Evolutionary conservation across 2,888 invertebrate species (phyloP), one percentile per base, ranked within the genome.

Genomic region (Odontomyia ornata): DNA sequence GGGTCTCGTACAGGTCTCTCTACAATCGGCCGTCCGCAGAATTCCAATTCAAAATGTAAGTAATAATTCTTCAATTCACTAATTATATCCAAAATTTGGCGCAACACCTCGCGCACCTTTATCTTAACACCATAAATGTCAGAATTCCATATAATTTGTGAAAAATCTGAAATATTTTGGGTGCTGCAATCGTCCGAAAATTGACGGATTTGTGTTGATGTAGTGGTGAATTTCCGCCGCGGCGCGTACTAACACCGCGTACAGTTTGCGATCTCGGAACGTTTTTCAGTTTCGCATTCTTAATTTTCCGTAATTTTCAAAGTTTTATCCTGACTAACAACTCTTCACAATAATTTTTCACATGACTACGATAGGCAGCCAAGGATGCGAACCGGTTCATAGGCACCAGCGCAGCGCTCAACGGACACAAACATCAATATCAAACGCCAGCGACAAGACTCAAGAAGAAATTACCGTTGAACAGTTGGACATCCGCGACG

Each of bases 1-100:
- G 88, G 89, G 89, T 86, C 87, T 90, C 86, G 88, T 88, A 84
- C 89, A 88, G 88, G 88, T 89, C 88, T 88, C 86, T 84, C 85
- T 87, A 82, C 84, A 84, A 82, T 85, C 85, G 86, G 85, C 85
- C 82, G 83, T 81, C 81, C 84, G 81, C 83, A 81, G 79, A 80
- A 80, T 81, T 81, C 80, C 84, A 79, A 81, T 83, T 79, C 84
- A 85, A 85, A 84, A 85, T 83, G 87, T 88, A 87, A 88, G 86
- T 88, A 87, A 76, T 9, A 3, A 36, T 5, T 5, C 9, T 36
- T 36, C 9, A 36, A 36, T 5, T 36, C 9, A 5, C 9, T 36
- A 36, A 36, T 5, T 9, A 36, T 5, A 5, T 36, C 9, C 3
- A 36, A 36, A 36, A 9, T 9, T 36, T 36, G 5, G 9, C 36